phyloP scores from a whole-genome alignment of 2,888 invertebrate genomes.

The Polydrusus pterygomalis region DNA sequence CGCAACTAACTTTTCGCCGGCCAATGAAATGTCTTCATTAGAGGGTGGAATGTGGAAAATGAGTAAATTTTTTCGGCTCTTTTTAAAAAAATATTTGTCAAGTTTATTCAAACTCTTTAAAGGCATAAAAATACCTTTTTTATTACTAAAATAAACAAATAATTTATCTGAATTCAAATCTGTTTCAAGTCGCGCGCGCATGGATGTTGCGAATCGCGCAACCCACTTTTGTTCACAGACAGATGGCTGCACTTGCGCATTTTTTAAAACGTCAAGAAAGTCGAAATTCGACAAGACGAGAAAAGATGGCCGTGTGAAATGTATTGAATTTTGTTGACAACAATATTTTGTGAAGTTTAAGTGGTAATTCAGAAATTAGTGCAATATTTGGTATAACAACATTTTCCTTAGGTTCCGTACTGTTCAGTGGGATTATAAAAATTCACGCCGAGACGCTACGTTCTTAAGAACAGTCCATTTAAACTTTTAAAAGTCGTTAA shows the following conservation, averaged over 20 bases:
- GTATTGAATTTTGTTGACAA: conserved; percentile 27
- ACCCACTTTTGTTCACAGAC: background rate
- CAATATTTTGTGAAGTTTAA: conserved; percentile 29
- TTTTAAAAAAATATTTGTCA: no score
- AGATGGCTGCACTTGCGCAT: conserved; percentile 14
- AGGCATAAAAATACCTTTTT: no score
- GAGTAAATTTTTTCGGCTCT: no score
- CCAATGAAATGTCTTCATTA: conserved; percentile 21
- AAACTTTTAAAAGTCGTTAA: conserved; percentile 39
- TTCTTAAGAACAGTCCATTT: conserved; percentile 18
- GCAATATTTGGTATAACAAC: conserved; percentile 4
- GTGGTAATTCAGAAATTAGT: conserved; percentile 12
- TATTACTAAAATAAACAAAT: no score
- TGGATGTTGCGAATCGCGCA: no score
- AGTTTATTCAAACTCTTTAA: no score
- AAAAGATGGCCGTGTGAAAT: conserved; percentile 41
- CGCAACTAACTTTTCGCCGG: conserved; percentile 5
- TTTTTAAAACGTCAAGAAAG: conserved; percentile 11
- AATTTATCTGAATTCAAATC: no score
- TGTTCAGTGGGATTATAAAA: background rate
- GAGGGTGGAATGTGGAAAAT: background rate
- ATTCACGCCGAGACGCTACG: background rate
- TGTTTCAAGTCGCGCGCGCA: no score
- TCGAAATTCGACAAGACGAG: background rate
- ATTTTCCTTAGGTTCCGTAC: background rate